Evolutionary conservation across 2,113 vertebrate species (phyloP).

Genomic region (Callionymus lyra): DNA sequence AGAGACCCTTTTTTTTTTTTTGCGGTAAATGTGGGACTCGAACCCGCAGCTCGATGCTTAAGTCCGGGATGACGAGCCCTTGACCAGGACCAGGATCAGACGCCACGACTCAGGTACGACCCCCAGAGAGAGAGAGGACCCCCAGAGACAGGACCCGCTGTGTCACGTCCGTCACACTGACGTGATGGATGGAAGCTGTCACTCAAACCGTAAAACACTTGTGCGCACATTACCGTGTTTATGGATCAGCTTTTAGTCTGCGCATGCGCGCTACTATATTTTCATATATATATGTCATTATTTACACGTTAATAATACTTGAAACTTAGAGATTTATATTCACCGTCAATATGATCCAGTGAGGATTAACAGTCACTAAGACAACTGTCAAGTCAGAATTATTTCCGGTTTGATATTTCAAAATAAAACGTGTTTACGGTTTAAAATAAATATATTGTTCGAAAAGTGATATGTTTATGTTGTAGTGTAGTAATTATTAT

Average conservation of each 20-base stretch:
- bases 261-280: not conserved
- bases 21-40: slow-evolving; percentile 18
- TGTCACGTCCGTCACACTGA: not conserved
- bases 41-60: no score
- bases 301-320: not conserved
- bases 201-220: no score
- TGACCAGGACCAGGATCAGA: slow-evolving; percentile 52
- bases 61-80: no score
- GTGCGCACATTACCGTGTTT: no score
- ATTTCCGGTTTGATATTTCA: slow-evolving; percentile 43
- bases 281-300: not conserved
- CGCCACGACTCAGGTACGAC: slow-evolving; percentile 44
- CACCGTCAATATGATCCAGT: not conserved
- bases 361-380: slow-evolving; percentile 37
- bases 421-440: slow-evolving; percentile 20
- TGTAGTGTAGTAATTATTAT: no score
- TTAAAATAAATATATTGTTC: no score
- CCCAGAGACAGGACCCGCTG: not conserved
- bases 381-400: not conserved
- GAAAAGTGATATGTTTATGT: no score
- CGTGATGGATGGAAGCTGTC: not conserved
- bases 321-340: not conserved
- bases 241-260: no score
- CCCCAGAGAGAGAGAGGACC: slow-evolving; percentile 4
- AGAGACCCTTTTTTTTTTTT: slow-evolving; percentile 35